Evolutionary conservation across 2,797 vertebrate genomes (phyloP).

Genomic region (Discoglossus pictus): DNA sequence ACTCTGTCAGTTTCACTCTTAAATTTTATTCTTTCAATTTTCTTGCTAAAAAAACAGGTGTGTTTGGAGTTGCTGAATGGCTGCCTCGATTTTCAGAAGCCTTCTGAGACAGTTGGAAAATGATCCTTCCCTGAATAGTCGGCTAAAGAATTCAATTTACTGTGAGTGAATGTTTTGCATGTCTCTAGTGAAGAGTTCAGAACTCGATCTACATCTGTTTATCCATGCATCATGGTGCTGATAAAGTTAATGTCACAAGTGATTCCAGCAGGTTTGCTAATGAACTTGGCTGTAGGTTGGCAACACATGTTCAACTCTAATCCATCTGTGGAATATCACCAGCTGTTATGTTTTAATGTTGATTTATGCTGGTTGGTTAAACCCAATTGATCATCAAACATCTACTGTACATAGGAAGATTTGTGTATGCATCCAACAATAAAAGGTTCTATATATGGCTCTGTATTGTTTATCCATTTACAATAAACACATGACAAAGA

Average conservation of each 20-base stretch:
- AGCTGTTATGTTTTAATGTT: slow-evolving; percentile 29
- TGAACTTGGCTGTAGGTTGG: slow-evolving; percentile 34
- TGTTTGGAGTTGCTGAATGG: too few relatives aligned
- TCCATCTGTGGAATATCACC: slow-evolving; percentile 23
- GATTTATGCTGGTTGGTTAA: slow-evolving; percentile 26
- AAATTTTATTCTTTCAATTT: too few relatives aligned
- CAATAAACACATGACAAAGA: slow-evolving; percentile 30
- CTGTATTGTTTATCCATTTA: too few relatives aligned
- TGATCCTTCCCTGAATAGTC: not conserved
- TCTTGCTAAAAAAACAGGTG: too few relatives aligned
- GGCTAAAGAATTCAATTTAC: slow-evolving; percentile 1
- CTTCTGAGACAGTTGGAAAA: slow-evolving; percentile 3
- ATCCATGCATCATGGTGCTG: slow-evolving; percentile 11
- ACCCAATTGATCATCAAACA: slow-evolving; percentile 13
- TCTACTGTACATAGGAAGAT: not conserved
- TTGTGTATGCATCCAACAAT: too few relatives aligned
- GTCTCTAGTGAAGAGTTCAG: slow-evolving; percentile 7
- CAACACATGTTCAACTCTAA: slow-evolving; percentile 27
- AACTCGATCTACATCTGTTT: slow-evolving; percentile 35
- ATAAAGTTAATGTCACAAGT: slow-evolving; percentile 34
- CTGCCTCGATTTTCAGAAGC: too few relatives aligned
- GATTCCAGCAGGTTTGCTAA: slow-evolving; percentile 40
- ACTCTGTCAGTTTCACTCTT: too few relatives aligned
- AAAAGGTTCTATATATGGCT: too few relatives aligned
- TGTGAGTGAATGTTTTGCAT: slow-evolving; percentile 10